Evolutionary conservation across 2,113 vertebrate genomes (phyloP).

Genomic region (Xiphorhynchus elegans): DNA sequence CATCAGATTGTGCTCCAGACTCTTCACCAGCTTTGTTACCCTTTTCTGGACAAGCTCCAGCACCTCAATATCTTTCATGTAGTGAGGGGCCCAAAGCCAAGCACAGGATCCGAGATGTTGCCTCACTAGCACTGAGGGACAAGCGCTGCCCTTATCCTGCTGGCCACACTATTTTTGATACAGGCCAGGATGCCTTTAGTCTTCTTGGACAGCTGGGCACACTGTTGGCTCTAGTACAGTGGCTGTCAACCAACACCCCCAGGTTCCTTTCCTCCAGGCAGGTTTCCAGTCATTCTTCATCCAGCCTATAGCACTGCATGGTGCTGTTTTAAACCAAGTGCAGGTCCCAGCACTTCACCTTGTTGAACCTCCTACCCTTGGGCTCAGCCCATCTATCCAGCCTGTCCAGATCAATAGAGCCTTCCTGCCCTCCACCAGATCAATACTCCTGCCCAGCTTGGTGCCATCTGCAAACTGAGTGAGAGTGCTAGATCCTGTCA

Average conservation of each 20-base stretch:
- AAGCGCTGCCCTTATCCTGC: background rate
- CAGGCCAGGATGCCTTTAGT: background rate
- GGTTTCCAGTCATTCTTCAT: background rate
- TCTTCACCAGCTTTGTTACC: background rate
- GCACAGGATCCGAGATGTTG: rapidly evolving
- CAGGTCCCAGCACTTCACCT: background rate
- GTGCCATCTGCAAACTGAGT: background rate
- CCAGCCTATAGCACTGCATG: background rate
- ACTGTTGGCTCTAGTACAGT: background rate
- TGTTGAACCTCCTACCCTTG: background rate
- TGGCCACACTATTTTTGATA: background rate
- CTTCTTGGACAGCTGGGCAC: background rate
- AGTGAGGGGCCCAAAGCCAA: rapidly evolving
- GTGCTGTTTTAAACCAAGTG: too few species aligned
- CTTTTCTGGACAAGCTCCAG: background rate
- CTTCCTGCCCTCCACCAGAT: too few species aligned
- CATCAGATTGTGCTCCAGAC: background rate
- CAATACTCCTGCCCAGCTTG: background rate
- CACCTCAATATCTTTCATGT: background rate
- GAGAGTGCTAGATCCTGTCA: background rate
- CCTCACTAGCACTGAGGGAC: background rate
- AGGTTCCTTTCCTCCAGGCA: background rate
- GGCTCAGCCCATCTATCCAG: background rate
- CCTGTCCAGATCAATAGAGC: background rate
- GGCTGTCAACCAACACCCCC: background rate